Conservation (phyloP, 2,113 vertebrate genomes). For the Gasterosteus nipponicus region DNA sequence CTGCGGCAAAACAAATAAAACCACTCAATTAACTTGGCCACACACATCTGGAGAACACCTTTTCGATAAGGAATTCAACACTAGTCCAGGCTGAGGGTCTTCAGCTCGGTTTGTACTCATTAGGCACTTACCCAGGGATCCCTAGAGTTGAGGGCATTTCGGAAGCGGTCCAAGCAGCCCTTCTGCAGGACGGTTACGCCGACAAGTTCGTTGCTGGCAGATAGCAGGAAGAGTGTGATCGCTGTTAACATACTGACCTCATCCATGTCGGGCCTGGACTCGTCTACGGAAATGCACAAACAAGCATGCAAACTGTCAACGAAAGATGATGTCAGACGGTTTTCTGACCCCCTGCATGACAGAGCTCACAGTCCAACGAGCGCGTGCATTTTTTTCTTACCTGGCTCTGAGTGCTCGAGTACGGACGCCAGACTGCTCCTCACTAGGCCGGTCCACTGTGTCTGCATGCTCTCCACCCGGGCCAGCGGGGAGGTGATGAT, state of each 20-base stretch:
- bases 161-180: slow-evolving; percentile 93
- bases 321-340: neutral
- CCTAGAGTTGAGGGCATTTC: slow-evolving; percentile 89
- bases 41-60: neutral
- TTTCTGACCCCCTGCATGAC: neutral
- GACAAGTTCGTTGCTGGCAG: slow-evolving; percentile 90
- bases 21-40: slow-evolving; percentile 13
- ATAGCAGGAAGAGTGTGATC: slow-evolving; percentile 93
- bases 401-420: slow-evolving; percentile 91
- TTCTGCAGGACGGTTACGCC: slow-evolving; percentile 93
- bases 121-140: slow-evolving; percentile 88
- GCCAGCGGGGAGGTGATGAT: slow-evolving; percentile 91
- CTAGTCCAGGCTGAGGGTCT: neutral
- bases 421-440: slow-evolving; percentile 94
- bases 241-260: slow-evolving; percentile 95
- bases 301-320: neutral
- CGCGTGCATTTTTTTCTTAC: slow-evolving; percentile 64
- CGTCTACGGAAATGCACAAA: slow-evolving; percentile 78
- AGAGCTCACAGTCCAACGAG: neutral
- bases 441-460: slow-evolving; percentile 93
- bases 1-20: slow-evolving; percentile 70
- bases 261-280: slow-evolving; percentile 86
- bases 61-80: neutral
- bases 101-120: neutral
- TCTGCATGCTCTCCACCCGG: slow-evolving; percentile 85